A percentile compares a stretch with the other conserved stretches of the same genome.
phyloP scores from a whole-genome alignment of 2,888 invertebrate genomes.

The Nemapogon koenigi region DNA sequence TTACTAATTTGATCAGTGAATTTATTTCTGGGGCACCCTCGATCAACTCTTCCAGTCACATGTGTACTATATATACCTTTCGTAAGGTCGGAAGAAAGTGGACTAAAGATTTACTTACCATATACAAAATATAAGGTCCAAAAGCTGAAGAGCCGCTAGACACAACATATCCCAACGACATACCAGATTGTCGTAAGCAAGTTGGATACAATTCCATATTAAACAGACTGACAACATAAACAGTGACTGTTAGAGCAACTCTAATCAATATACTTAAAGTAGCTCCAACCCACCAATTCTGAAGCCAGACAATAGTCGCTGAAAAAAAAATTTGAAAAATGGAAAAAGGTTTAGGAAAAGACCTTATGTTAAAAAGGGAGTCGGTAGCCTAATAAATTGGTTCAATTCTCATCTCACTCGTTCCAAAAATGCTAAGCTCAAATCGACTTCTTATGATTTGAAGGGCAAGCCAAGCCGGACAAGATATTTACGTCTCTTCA shows the following conservation, averaged over 20 bases:
- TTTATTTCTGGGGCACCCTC: no score
- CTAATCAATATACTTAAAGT: slow-evolving; percentile 49
- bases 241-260: slow-evolving; percentile 59
- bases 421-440: no score
- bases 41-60: no score
- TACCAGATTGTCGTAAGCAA: slow-evolving; percentile 69
- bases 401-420: no score
- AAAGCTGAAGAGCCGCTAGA: slow-evolving; percentile 61
- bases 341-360: not conserved
- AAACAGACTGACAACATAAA: slow-evolving; percentile 65
- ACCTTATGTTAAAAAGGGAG: slow-evolving; percentile 5
- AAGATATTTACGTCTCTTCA: no score
- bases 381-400: no score
- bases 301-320: slow-evolving; percentile 21
- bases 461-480: no score
- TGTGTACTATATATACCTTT: no score
- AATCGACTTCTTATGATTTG: no score
- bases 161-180: slow-evolving; percentile 63
- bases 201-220: slow-evolving; percentile 73
- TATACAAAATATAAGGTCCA: slow-evolving; percentile 66
- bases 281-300: slow-evolving; percentile 30
- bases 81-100: not conserved
- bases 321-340: slow-evolving; percentile 4
- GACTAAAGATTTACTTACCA: slow-evolving; percentile 35
- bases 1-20: no score